phyloP scores from a whole-genome alignment of 1,140 invertebrate genomes.

The Babylonia areolata region DNA sequence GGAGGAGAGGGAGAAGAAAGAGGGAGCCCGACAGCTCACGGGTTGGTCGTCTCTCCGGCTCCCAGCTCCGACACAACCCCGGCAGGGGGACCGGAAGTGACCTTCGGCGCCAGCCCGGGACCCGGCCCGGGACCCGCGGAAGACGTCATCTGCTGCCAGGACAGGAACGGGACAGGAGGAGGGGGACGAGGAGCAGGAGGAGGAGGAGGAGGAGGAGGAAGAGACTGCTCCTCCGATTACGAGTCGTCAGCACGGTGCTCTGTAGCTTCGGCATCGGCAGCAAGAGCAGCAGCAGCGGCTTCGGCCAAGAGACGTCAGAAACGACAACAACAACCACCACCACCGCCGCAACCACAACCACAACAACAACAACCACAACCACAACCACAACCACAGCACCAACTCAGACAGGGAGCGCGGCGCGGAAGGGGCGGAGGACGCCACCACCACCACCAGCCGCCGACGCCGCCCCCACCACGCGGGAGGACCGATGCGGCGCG shows the following conservation, averaged over 20 bases:
- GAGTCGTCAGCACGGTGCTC: no score
- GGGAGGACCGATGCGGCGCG: conserved; percentile 7
- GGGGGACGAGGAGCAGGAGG: no score
- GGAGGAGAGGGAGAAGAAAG: background rate
- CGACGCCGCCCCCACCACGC: background rate
- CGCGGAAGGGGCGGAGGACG: background rate
- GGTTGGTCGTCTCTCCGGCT: no score
- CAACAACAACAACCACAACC: background rate
- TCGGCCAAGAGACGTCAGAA: background rate
- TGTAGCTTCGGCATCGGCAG: no score
- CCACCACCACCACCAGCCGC: background rate
- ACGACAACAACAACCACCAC: background rate
- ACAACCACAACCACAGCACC: background rate
- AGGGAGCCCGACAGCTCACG: no score
- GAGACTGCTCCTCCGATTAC: no score
- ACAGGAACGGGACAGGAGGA: no score
- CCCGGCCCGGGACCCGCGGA: background rate
- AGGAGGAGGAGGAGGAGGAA: no score
- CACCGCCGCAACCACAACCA: no score
- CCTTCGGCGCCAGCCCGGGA: background rate
- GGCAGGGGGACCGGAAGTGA: background rate
- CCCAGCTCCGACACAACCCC: background rate
- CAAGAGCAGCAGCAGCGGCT: no score
- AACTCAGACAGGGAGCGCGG: no score
- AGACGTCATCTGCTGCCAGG: background rate